Base-by-base conservation (phyloP, 2,888 invertebrate genomes). In the Fragum whitleyi region DNA sequence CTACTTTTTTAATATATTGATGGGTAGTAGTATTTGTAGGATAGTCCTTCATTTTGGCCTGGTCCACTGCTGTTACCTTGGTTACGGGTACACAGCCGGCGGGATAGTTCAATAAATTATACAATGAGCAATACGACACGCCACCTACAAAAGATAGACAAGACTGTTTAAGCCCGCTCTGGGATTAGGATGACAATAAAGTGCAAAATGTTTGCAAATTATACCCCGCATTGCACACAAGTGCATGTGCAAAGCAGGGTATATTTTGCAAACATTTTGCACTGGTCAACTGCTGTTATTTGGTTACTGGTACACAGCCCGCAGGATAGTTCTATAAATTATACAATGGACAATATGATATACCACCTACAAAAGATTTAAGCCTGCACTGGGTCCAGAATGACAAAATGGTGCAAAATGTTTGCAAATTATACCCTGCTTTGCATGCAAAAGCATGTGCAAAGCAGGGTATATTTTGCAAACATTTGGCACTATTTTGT, bases 71-170 rank as follows among this genome's bases (percentile, higher is more conserved):
- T 0, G 87, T 90, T 0, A 91, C 91, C 71, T 77, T 89, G 71
- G 90, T 90, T n/a, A 92, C 89, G 0, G 91, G 91, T 26, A 92
- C 62, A 62, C 79, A 74, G 9, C 90, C 90, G 16, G 61, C 29
- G 88, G 39, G 39, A 76, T 57, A 57, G n/a, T 57, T 57, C 23
- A 57, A 23, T 28, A 62, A 32, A 16, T 62, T 29, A 26, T 57
- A 57, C 23, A 57, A 57, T 7, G 57, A 2, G 21, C 23, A 57
- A 14, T 57, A 57, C 21, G 57, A n/a, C 3, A 57, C 14, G 23
- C 57, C 57, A 57, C 57, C 57, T 57, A n/a, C 11, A 57, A 26
- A 23, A 57, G 2, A 14, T 47, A 47, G 47, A 9, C 16, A 47
- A 14, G 14, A 47, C 47, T 9, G n/a, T 47, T 39, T 6, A 39